These are phyloP conservation scores for Tragopan temminckii DNA, from an alignment of 2,797 vertebrate species.

Conservation along the genomic window DNA sequence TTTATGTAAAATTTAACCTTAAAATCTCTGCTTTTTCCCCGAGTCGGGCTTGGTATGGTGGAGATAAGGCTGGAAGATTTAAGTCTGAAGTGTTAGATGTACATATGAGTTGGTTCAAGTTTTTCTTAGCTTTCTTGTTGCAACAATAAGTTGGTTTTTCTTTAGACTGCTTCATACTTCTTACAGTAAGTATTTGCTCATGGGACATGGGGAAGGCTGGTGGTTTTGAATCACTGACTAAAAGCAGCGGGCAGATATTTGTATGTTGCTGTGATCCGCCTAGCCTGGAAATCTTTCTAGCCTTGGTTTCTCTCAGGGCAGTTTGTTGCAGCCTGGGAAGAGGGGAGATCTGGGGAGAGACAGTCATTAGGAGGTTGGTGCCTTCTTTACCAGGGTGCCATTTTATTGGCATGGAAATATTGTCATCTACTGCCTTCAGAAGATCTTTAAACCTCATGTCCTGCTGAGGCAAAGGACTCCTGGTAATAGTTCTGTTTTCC, in stretches of 20 bases:
- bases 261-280: slow-evolving; percentile 71
- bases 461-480: slow-evolving; percentile 27
- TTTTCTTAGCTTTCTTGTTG: slow-evolving; percentile 79
- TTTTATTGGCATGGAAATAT: slow-evolving; percentile 47
- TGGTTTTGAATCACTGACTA: slow-evolving; percentile 80
- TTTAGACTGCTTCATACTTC: slow-evolving; percentile 82
- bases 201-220: slow-evolving; percentile 78
- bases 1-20: slow-evolving; percentile 82
- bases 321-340: slow-evolving; percentile 81
- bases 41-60: slow-evolving; percentile 78
- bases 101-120: slow-evolving; percentile 81
- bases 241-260: slow-evolving; percentile 70
- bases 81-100: slow-evolving; percentile 77
- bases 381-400: slow-evolving; percentile 24
- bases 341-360: slow-evolving; percentile 55
- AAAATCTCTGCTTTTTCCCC: slow-evolving; percentile 82
- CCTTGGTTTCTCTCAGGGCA: slow-evolving; percentile 72
- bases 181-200: slow-evolving; percentile 79
- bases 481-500: slow-evolving; percentile 67
- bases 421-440: slow-evolving; percentile 67
- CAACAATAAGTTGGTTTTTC: slow-evolving; percentile 77
- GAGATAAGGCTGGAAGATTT: slow-evolving; percentile 85
- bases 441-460: slow-evolving; percentile 73
- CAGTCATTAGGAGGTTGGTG: slow-evolving; percentile 58
- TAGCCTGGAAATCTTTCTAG: slow-evolving; percentile 84